These are phyloP conservation scores for Orcinus orca DNA, from an alignment of 2,113 vertebrate genomes.

Conservation along the genomic window DNA sequence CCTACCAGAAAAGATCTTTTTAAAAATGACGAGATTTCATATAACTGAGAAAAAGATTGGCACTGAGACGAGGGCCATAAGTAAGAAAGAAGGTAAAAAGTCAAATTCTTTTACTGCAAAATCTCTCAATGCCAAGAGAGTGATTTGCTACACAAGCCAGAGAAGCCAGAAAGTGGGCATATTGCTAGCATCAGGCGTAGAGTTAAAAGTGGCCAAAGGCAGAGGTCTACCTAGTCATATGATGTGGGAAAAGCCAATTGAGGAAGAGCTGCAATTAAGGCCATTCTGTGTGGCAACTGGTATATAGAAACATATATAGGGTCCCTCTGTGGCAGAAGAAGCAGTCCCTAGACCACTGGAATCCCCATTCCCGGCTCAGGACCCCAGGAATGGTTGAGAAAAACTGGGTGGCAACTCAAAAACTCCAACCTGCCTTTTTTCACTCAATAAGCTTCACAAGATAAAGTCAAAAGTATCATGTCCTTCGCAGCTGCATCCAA, in stretches of 20 bases:
- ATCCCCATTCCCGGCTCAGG: conserved; percentile 52
- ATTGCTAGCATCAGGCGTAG: background rate
- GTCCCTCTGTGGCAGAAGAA: conserved; percentile 75
- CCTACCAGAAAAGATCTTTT: background rate
- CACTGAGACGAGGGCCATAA: background rate
- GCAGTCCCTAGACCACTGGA: conserved; percentile 67
- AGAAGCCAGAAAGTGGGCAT: background rate
- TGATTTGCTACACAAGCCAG: background rate
- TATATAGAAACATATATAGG: conserved; percentile 55
- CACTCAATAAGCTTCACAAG: background rate
- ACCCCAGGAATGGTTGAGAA: background rate
- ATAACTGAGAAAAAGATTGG: background rate
- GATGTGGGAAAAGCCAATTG: conserved; percentile 62
- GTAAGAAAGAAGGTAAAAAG: background rate
- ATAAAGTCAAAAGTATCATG: background rate
- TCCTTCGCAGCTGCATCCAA: background rate
- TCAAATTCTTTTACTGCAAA: background rate
- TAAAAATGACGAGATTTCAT: background rate
- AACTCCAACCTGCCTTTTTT: background rate
- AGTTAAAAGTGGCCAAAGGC: conserved; percentile 54
- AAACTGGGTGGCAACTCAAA: background rate
- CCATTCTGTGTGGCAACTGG: background rate
- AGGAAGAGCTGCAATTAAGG: background rate
- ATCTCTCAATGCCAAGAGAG: background rate
- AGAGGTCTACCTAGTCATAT: conserved; percentile 43